phyloP scores from a whole-genome alignment of 2,888 invertebrate species.

The Brenthis ino region DNA sequence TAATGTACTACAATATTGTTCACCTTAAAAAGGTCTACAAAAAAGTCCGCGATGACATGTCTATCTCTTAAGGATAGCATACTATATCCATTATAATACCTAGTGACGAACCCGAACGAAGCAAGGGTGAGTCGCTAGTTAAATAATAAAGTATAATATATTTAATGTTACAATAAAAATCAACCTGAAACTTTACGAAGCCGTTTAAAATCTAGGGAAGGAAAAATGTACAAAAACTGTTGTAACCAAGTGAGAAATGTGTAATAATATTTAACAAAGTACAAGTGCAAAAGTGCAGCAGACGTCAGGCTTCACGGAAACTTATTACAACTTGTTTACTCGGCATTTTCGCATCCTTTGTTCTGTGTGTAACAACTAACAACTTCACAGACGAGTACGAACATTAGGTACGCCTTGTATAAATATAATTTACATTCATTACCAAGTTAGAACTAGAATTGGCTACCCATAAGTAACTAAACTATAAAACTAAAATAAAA shows the following conservation, averaged over 20 bases:
- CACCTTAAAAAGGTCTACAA: no score
- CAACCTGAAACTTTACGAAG: no score
- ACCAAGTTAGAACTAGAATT: conserved; percentile 19
- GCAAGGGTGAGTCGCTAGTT: no score
- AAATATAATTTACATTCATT: conserved; percentile 40
- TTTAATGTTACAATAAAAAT: no score
- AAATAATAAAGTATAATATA: no score
- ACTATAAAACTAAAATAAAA: neutral
- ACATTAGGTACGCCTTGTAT: conserved; percentile 34
- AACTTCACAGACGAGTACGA: conserved; percentile 42
- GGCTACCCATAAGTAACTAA: neutral
- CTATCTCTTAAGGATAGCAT: no score
- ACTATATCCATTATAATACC: no score
- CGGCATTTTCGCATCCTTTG: conserved; percentile 67
- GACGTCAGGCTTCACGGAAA: conserved; percentile 45
- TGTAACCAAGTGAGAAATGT: conserved; percentile 11
- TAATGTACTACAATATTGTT: no score
- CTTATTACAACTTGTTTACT: conserved; percentile 78
- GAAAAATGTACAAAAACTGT: no score
- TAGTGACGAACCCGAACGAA: no score
- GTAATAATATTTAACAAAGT: conserved; percentile 21
- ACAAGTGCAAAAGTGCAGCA: conserved; percentile 31
- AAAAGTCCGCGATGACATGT: no score
- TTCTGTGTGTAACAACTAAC: conserved; percentile 45
- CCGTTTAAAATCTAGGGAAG: no score